Evolutionary conservation across 1,140 invertebrate genomes (phyloP), one percentile per base, ranked within the genome.

Genomic region (Drosophila watanabei): DNA sequence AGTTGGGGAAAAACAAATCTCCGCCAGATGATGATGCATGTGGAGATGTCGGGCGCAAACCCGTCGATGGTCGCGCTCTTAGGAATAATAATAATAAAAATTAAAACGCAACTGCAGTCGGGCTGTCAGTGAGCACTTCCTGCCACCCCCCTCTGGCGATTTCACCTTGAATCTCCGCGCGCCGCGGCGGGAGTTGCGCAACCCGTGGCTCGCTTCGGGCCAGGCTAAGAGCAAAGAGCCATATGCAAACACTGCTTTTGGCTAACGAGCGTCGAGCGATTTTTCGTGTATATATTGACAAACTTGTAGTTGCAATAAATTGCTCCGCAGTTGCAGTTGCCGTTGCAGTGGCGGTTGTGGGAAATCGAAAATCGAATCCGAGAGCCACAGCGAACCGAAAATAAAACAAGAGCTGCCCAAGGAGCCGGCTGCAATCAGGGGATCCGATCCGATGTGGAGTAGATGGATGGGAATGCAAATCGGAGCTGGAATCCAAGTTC

Each of bases 151-250:
- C 80, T 68, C 49, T 20, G 61, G 85, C 77, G 84, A 83, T 88
- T 88, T 88, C 84, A 88, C 84, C 84, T 88, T 88, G 84, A 88
- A 88, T 75, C 71, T 56, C 51, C 35, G 11, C 30, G 30, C 56
- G 20, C 14, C 48, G 35, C 20, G 73, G 35, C 33, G 46, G 24
- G 24, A 57, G 37, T 88, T 88, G 73, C 81, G 70, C 64, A 88
- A 88, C 46, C 56, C 13, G 30, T 60, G 35, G 52, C 43, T 54
- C 30, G 45, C 68, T 63, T 24, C 59, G 63, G 73, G 64, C 57
- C 76, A 71, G 32, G 39, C 48, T 33, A 45, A 65, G 59, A 68
- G 64, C 64, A 64, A 51, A 43, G 39, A 68, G 61, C 72, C 59
- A 80, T 63, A 87, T 87, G 84, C 80, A 87, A 88, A 87, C 85